Evolutionary conservation across 1,140 invertebrate genomes (phyloP), one percentile per base, ranked within the genome.

Genomic region (Pseudoatta argentina): DNA sequence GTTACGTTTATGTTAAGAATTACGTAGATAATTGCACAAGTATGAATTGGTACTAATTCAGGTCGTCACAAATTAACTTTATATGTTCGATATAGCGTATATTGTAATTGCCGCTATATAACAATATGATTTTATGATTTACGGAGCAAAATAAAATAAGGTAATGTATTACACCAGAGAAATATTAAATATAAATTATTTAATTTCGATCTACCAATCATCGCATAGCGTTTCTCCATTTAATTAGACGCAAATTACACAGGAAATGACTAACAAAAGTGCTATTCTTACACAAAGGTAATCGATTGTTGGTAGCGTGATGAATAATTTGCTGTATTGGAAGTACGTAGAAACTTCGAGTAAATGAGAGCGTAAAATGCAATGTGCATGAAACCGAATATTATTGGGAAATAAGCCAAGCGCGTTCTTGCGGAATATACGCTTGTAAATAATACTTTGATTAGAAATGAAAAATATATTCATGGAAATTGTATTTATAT

Each of bases 391-490:
- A 83, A 63, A 48, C 53, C 55, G 79, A 73, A 72, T 18, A 83
- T 83, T 83, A 75, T 83, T 75, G 69, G 79, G 44, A 83, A 83
- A 83, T 83, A 75, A 83, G 69, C 55, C 55, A 75, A 63, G 69
- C 48, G 39, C 55, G 39, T 27, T 75, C 69, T 48, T 61, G 24
- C 57, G 69, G 24, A 75, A 83, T 51, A 75, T 61, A n/a, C n/a
- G 55, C 24, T 75, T 75, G 69, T 14, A 63, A 73, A 73, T 82
- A 44, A 82, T 63, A 48, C 55, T 83, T 83, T 61, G 69, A 83
- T n/a, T 21, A 57, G 39, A 44, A 44, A 44, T 44, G 8, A 10
- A 44, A 44, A 44, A 44, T 44, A 8, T 51, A 51, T 24, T 24
- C 57, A 24, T 51, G 24, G 34, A 24, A 30, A 24, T 34, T 34